phyloP scores from a whole-genome alignment of 1,140 invertebrate genomes.

The Diachasma alloeum region DNA sequence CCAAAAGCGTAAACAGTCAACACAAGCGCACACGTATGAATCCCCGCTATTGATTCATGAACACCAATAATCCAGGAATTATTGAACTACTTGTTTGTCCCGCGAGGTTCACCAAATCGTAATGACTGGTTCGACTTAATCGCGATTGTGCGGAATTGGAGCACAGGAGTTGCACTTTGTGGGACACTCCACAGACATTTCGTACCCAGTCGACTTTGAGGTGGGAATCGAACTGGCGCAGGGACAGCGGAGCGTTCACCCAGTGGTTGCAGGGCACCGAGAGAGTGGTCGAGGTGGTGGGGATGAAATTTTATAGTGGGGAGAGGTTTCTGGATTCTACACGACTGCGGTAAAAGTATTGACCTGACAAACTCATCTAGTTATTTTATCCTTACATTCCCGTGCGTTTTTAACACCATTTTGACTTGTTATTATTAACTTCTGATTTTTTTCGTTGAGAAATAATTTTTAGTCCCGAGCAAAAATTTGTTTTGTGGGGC shows the following conservation, averaged over 20 bases:
- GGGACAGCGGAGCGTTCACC: constrained; percentile 13
- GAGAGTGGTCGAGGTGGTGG: background rate
- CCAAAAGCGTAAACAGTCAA: background rate
- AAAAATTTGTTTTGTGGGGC: too few species aligned
- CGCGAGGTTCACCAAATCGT: background rate
- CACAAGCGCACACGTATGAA: background rate
- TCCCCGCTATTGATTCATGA: background rate
- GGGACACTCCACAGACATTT: constrained; percentile 28
- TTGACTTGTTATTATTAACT: too few species aligned
- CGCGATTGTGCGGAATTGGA: background rate
- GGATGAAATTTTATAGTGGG: constrained; percentile 5
- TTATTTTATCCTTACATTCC: background rate
- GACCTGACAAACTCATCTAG: background rate
- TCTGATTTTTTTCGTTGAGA: too few species aligned
- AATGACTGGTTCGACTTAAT: background rate
- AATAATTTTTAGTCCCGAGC: too few species aligned
- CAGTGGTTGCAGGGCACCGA: background rate
- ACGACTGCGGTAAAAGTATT: background rate
- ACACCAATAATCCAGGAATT: background rate
- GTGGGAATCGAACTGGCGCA: constrained; percentile 40
- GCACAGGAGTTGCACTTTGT: constrained; percentile 12
- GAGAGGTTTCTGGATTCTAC: background rate
- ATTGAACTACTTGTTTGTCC: background rate
- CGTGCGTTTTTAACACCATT: too few species aligned
- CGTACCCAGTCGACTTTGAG: constrained; percentile 24